A percentile compares a stretch with the other conserved stretches of the same genome.
phyloP scores from a whole-genome alignment of 2,113 vertebrate species.

The Artemisiospiza belli region DNA sequence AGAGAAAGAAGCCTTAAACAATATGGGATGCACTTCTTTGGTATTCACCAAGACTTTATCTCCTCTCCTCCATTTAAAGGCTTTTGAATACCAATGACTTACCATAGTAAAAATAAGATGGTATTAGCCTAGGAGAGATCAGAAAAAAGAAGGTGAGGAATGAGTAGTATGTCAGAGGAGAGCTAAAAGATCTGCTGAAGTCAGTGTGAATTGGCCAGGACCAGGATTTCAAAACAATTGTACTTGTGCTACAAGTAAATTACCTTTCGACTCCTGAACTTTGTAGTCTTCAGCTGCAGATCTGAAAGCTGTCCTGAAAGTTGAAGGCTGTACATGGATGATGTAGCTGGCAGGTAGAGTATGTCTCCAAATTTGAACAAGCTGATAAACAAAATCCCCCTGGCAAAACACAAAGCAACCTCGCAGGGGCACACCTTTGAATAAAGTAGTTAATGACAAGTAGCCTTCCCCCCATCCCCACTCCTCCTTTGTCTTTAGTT shows the following conservation, averaged over 20 bases:
- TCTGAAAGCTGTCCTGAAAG: neutral
- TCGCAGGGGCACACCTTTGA: neutral
- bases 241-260: neutral
- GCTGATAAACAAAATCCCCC: slow-evolving; percentile 6
- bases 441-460: neutral
- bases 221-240: neutral
- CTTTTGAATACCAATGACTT: neutral
- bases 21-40: neutral
- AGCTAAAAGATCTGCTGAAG: neutral
- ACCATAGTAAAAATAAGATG: neutral
- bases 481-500: neutral
- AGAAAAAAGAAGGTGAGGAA: neutral
- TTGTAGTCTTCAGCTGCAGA: neutral
- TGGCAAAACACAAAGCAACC: neutral
- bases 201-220: neutral
- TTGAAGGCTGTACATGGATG: neutral
- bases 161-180: neutral
- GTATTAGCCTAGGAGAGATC: neutral
- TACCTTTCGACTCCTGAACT: neutral
- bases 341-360: neutral
- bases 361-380: neutral
- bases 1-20: neutral
- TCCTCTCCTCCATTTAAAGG: neutral
- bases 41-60: neutral
- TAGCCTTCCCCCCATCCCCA: fast-evolving